A percentile compares a stretch with the other conserved stretches of the same genome.
Evolutionary conservation across 1,140 invertebrate genomes (phyloP).

Genomic region (Pinna nobilis): DNA sequence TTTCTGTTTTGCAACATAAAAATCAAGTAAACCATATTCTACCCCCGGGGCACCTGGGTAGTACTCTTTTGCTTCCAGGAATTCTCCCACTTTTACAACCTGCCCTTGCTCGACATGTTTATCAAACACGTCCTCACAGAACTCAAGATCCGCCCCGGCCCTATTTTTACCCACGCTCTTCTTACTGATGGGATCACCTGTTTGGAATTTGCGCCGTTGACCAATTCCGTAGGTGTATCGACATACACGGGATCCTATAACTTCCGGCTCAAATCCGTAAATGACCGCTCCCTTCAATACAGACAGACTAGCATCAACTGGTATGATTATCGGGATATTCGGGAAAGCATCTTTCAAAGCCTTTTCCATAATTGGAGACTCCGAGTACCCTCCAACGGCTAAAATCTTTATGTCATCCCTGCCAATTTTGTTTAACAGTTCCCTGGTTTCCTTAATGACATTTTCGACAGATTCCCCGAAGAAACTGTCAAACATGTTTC

Average conservation of each 20-base stretch:
- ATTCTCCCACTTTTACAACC: too few species aligned
- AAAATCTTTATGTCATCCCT: slow-evolving; percentile 18
- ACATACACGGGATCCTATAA: slow-evolving; percentile 1
- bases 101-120: too few species aligned
- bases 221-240: slow-evolving; percentile 26
- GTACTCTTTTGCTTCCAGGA: too few species aligned
- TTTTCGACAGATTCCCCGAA: background rate
- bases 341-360: background rate
- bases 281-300: slow-evolving; percentile 35
- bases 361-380: slow-evolving; percentile 2
- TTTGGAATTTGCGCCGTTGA: too few species aligned
- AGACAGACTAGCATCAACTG: slow-evolving; percentile 17
- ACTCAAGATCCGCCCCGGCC: too few species aligned
- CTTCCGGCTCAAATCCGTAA: slow-evolving; percentile 28
- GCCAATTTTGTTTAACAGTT: background rate
- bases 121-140: too few species aligned
- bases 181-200: too few species aligned
- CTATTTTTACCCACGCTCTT: too few species aligned
- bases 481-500: background rate
- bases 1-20: too few species aligned
- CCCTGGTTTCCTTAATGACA: background rate
- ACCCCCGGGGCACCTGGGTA: too few species aligned
- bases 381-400: slow-evolving; percentile 28
- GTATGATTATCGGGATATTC: slow-evolving; percentile 3
- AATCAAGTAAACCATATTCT: too few species aligned